Evolutionary conservation across 2,797 vertebrate species (phyloP), one percentile per base, ranked within the genome.

Genomic region (Parauchenoglanis punctatus): DNA sequence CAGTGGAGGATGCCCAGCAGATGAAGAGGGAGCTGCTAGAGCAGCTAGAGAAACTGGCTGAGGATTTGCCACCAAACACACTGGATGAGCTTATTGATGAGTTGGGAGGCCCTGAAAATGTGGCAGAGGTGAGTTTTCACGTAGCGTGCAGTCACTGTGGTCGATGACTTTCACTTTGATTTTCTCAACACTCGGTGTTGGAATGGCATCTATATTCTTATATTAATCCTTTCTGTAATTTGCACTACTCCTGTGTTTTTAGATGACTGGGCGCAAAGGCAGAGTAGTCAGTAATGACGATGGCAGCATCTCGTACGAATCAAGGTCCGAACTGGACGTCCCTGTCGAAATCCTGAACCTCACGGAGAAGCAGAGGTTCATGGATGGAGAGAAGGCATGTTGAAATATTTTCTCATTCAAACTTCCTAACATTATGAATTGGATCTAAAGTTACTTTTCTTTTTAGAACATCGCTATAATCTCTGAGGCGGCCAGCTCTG

Each of bases 201-300:
- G 7, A 12, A 3, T 23, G 40, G 18, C n/a, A 23, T 35, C 7
- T 56, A 12, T 13, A 12, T 80, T 23, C 54, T 10, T 58, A 23
- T 73, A 46, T 77, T 23, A 25, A 5, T 15, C 3, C 1, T 63
- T 18, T 28, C 20, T 52, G n/a, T 35, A 35, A 68, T 68, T 13
- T 54, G 4, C 4, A 68, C 49, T 10, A 63, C 11, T 59, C 10
- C 70, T 49, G 17, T 84, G 0, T n/a, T 81, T 84, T 4, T 89
- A 99, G 99, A 99, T 99, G 99, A 99, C 99, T 0, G 99, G 99
- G 0, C 97, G 99, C 44, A 99, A 99, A 91, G 99, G 99, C 2
- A 95, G 99, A 2, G 98, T 99, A 23, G 99, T 99, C 85, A 99
- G 98, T 88, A 99, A 99, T 0, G 98, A 99, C 0, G 99, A 99